Base-by-base conservation (phyloP, 2,113 vertebrate genomes). In the Chlorocebus sabaeus region DNA sequence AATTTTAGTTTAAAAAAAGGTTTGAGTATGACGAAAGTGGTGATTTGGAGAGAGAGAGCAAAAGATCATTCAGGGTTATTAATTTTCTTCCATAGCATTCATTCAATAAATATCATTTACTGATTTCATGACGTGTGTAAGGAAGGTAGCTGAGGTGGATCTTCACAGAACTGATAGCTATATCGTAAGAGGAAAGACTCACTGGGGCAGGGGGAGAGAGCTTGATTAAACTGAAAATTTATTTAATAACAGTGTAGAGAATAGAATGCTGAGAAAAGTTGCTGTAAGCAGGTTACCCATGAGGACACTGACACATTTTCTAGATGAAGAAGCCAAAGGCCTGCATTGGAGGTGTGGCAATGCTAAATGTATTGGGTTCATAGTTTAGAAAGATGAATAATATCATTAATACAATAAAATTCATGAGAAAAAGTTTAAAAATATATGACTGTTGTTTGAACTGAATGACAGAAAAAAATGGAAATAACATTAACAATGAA, bases 41-140 rank as follows among this genome's bases (percentile, higher is more conserved):
- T 76, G 4, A 67, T 83, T 61, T 92, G 43, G 16, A 27, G 1
- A 43, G 8, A 40, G 10, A n/a, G 6, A 43, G 0, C 1, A 59
- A 70, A 92, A 50, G 43, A 30, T 59, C 45, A 38, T 30, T 79
- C 13, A 55, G n/a, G 32, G 20, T 72, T 73, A 22, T 87, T 90
- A 3, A 61, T 75, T 90, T 96, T 59, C 18, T n/a, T 52, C n/a
- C 11, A 0, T 27, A 61, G 2, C 40, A 3, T 48, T 87, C 27
- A 88, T 75, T 83, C 30, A 75, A 22, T 90, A 88, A 76, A 79
- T 75, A 10, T 30, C 20, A 79, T 57, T 93, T 61, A 55, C n/a
- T 87, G 55, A 78, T 52, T 73, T 90, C 81, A 55, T 43, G 14
- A 50, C 61, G 27, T 27, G 3, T 85, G 12, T 35, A 5, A 87